These are phyloP conservation scores for Clostera curtula DNA, from an alignment of 2,888 invertebrate genomes.

Conservation along the genomic window DNA sequence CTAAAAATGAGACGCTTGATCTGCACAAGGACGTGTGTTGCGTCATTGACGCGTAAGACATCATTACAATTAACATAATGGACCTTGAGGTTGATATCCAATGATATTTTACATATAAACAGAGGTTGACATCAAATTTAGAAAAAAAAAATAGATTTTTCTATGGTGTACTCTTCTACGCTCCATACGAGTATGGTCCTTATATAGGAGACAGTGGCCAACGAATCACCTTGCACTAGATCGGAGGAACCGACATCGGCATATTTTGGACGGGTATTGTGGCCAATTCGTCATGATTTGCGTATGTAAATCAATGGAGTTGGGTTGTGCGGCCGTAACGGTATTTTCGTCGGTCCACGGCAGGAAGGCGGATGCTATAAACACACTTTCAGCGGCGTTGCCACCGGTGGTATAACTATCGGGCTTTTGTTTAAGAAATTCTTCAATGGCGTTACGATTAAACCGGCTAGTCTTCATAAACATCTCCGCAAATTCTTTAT, in stretches of 20 bases:
- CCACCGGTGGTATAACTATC: conserved; percentile 37
- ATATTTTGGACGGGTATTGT: conserved; percentile 60
- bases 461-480: conserved; percentile 14
- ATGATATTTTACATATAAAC: too few relatives aligned
- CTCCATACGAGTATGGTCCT: conserved; percentile 25
- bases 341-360: conserved; percentile 67
- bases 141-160: too few relatives aligned
- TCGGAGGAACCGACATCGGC: conserved; percentile 29
- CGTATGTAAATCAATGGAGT: conserved; percentile 71
- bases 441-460: conserved; percentile 19
- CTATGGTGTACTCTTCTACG: too few relatives aligned
- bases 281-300: conserved; percentile 70
- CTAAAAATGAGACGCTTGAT: conserved; percentile 34
- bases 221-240: conserved; percentile 29
- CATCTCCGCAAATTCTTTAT: conserved; percentile 9
- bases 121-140: too few relatives aligned
- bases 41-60: conserved; percentile 12
- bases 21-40: conserved; percentile 29
- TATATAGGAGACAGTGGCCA: conserved; percentile 29
- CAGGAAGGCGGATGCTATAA: conserved; percentile 73
- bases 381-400: conserved; percentile 62
- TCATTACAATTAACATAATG: conserved; percentile 12
- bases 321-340: conserved; percentile 66
- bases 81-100: too few relatives aligned
- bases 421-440: conserved; percentile 33